Conservation (phyloP, 1,140 invertebrate genomes). For the Pomacea maculata region DNA sequence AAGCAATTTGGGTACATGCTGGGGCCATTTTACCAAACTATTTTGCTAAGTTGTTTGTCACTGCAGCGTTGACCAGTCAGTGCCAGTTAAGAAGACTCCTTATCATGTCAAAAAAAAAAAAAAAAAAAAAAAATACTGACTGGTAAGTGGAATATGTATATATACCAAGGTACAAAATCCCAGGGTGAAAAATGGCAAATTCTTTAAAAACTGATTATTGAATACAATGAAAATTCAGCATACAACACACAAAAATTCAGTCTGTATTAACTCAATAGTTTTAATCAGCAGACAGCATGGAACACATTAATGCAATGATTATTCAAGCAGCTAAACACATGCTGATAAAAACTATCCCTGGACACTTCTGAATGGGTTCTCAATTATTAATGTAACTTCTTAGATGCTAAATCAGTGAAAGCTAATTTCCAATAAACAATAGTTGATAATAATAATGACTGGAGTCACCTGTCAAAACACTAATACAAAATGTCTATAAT, state of each 20-base stretch:
- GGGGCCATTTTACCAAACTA: too few relatives aligned
- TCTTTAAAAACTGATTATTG: background rate
- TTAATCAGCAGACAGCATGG: background rate
- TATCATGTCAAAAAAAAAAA: too few relatives aligned
- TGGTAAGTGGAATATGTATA: too few relatives aligned
- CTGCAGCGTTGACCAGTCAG: too few relatives aligned
- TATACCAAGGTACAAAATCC: background rate
- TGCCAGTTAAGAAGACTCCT: too few relatives aligned
- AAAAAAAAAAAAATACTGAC: too few relatives aligned
- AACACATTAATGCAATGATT: background rate
- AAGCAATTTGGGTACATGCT: too few relatives aligned
- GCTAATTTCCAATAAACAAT: too few relatives aligned
- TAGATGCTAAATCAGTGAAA: background rate
- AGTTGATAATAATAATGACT: too few relatives aligned
- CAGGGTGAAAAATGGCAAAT: background rate
- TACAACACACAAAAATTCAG: background rate
- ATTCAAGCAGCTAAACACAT: background rate
- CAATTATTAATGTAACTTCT: background rate
- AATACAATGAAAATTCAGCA: background rate
- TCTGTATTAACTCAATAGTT: background rate
- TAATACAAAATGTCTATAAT: too few relatives aligned
- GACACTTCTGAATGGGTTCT: background rate
- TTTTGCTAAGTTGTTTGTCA: too few relatives aligned
- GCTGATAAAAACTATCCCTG: background rate
- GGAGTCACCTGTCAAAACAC: too few relatives aligned